Evolutionary conservation across 1,140 invertebrate species (phyloP).

Genomic region (Tribolium madens): DNA sequence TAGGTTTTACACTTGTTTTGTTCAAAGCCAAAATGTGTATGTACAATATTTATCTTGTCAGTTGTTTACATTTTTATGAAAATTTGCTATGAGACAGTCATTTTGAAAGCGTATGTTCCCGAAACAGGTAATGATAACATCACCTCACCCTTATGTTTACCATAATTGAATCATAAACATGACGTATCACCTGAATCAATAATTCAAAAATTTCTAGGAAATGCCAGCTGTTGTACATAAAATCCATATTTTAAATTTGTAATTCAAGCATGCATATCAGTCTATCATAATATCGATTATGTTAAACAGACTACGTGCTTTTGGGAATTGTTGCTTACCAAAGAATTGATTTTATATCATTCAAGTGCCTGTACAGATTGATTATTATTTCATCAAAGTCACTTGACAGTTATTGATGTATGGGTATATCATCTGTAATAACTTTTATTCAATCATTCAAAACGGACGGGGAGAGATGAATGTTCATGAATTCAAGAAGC

Average conservation of each 20-base stretch:
- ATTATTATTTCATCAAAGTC: not conserved
- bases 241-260: constrained; percentile 9
- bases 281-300: not conserved
- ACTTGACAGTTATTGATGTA: not conserved
- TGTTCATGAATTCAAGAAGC: too few species aligned
- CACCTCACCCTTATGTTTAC: constrained; percentile 27
- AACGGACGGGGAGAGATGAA: not conserved
- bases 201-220: constrained; percentile 23
- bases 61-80: not conserved
- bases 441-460: not conserved
- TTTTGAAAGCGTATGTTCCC: not conserved
- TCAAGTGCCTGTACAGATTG: not conserved
- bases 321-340: not conserved
- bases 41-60: not conserved
- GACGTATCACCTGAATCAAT: constrained; percentile 13
- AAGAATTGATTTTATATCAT: not conserved
- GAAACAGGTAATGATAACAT: constrained; percentile 32
- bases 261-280: not conserved
- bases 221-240: not conserved
- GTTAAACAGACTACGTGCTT: not conserved
- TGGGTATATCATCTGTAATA: not conserved
- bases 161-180: constrained; percentile 34
- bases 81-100: constrained; percentile 11
- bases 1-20: too few species aligned
- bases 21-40: not conserved